Conservation (phyloP, 2,888 invertebrate species). For the Campoplex nolae region DNA sequence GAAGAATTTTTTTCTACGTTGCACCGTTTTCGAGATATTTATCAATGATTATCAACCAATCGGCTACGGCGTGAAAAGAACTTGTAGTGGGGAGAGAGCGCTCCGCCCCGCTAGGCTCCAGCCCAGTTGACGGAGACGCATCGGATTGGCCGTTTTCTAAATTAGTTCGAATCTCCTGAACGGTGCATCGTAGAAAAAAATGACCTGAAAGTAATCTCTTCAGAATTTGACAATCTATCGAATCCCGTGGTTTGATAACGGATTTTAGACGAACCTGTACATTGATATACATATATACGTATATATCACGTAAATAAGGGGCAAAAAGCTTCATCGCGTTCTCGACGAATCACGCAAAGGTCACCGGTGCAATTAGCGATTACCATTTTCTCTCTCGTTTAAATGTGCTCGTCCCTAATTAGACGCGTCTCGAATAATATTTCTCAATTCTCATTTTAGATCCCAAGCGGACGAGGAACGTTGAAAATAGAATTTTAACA, state of each 20-base stretch:
- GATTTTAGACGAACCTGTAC: neutral
- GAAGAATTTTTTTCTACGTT: neutral
- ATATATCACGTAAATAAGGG: slow-evolving; percentile 21
- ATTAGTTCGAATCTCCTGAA: neutral
- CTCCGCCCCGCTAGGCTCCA: neutral
- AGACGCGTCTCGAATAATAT: slow-evolving; percentile 47
- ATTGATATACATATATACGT: slow-evolving; percentile 23
- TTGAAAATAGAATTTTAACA: slow-evolving; percentile 1
- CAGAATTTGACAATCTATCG: neutral
- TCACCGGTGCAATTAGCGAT: slow-evolving; percentile 76
- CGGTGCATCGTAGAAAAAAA: neutral
- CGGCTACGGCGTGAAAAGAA: neutral
- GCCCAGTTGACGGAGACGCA: neutral
- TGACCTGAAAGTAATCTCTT: neutral
- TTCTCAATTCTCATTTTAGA: slow-evolving; percentile 5
- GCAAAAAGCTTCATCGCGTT: slow-evolving; percentile 43
- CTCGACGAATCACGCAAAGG: slow-evolving; percentile 79
- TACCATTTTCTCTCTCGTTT: slow-evolving; percentile 51
- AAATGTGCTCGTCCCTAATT: slow-evolving; percentile 36
- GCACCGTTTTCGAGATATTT: neutral
- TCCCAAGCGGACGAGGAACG: neutral
- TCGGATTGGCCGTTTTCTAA: neutral
- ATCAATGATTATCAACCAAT: neutral
- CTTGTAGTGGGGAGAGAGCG: neutral
- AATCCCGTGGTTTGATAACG: neutral